These are phyloP conservation scores for Thymelicus acteon DNA, from an alignment of 2,888 invertebrate species.

Conservation along the genomic window DNA sequence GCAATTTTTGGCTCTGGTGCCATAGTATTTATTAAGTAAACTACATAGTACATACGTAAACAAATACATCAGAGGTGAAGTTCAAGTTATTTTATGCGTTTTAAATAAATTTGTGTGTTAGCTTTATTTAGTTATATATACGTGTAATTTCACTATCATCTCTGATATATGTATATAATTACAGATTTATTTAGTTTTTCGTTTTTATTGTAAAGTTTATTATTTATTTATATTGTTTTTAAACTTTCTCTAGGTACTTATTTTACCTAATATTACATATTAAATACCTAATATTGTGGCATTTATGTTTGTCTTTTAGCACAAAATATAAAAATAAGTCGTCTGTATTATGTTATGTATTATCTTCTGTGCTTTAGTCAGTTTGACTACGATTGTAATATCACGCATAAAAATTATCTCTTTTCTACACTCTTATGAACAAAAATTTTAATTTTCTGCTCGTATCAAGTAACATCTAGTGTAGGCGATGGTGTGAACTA, in stretches of 20 bases:
- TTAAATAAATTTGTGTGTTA: conserved; percentile 15
- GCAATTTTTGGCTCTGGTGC: conserved; percentile 21
- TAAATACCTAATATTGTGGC: conserved; percentile 19
- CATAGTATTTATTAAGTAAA: conserved; percentile 23
- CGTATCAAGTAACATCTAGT: not conserved
- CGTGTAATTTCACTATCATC: conserved; percentile 8
- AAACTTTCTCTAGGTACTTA: conserved; percentile 23
- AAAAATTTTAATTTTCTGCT: no score
- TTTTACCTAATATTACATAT: conserved; percentile 15
- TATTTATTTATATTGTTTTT: conserved; percentile 12
- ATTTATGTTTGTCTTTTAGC: conserved; percentile 31
- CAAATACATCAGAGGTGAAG: conserved; percentile 13
- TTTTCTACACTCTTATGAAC: no score
- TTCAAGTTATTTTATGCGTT: conserved; percentile 8
- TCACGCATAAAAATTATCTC: not conserved
- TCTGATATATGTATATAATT: conserved; percentile 1
- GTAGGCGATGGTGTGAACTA: not conserved
- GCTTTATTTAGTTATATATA: conserved; percentile 1
- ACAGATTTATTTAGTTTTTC: conserved; percentile 4
- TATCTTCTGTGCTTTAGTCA: not conserved
- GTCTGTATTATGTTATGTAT: not conserved
- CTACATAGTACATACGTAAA: not conserved
- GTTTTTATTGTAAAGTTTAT: conserved; percentile 25
- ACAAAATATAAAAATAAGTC: conserved; percentile 12
- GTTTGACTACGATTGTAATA: not conserved